phyloP scores from a whole-genome alignment of 1,140 invertebrate species.

The Centruroides vittatus region DNA sequence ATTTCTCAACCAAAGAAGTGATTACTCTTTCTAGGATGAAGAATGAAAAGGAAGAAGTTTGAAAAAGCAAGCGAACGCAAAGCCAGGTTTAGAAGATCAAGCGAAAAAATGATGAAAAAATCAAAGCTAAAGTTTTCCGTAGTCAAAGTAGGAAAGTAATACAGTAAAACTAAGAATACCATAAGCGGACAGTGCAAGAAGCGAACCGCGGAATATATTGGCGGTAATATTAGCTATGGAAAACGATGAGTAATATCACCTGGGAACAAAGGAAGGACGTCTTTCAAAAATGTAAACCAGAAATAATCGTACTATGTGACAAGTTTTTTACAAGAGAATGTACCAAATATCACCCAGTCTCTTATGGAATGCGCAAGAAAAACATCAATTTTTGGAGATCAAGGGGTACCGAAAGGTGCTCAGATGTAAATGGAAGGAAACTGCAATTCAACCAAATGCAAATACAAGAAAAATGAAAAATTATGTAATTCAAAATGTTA shows the following conservation, averaged over 20 bases:
- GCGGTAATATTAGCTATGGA: background rate
- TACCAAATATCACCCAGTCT: background rate
- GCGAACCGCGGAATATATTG: background rate
- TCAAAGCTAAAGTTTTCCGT: background rate
- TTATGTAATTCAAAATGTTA: constrained; percentile 1
- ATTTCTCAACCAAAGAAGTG: background rate
- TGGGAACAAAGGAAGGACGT: background rate
- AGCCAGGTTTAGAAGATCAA: background rate
- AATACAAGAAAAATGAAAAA: background rate
- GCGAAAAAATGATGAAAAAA: background rate
- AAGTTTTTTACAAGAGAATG: background rate
- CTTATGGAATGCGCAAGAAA: background rate
- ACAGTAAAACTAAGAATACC: background rate
- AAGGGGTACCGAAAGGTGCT: background rate
- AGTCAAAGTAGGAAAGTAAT: background rate
- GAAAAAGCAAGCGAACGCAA: background rate
- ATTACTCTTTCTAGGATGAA: background rate
- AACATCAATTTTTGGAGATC: background rate
- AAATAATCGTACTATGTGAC: constrained; percentile 1
- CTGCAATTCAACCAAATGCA: background rate
- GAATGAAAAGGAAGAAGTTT: background rate
- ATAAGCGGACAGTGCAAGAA: background rate
- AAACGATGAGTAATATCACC: background rate
- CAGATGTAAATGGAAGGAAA: background rate
- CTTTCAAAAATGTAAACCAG: background rate